Percentiles rank a stretch among this genome's conserved stretches.
These are phyloP conservation scores for Euzophera pinguis DNA, from an alignment of 2,888 invertebrate genomes.

Conservation along the genomic window DNA sequence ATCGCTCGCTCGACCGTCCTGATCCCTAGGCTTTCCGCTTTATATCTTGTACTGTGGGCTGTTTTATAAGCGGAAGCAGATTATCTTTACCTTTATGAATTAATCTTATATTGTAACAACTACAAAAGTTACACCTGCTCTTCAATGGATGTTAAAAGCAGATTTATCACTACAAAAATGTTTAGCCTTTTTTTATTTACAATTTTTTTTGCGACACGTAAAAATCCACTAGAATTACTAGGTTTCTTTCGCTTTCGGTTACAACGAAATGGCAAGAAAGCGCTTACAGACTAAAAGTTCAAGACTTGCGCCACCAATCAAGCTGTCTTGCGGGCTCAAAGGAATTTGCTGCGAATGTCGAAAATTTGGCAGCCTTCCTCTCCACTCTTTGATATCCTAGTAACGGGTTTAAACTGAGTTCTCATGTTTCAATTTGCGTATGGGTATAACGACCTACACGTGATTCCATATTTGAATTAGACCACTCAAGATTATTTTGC, in stretches of 20 bases:
- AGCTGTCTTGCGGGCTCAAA: conserved; percentile 25
- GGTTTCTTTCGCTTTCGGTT: too few species aligned
- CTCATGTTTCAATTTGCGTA: conserved; percentile 10
- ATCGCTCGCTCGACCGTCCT: conserved; percentile 28
- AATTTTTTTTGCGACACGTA: too few species aligned
- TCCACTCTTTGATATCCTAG: conserved; percentile 28
- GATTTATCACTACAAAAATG: too few species aligned
- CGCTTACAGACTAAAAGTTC: not conserved
- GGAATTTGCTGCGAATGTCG: conserved; percentile 21
- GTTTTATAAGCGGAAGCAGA: conserved; percentile 21
- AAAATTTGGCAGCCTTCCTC: conserved; percentile 24
- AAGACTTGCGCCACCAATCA: conserved; percentile 5
- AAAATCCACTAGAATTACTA: too few species aligned
- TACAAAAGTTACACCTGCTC: too few species aligned
- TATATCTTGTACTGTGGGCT: conserved; percentile 27
- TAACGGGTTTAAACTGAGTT: conserved; percentile 7
- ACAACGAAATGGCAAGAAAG: not conserved
- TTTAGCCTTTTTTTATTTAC: too few species aligned
- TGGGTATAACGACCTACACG: not conserved
- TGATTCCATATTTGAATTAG: not conserved
- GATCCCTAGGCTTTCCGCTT: conserved; percentile 33
- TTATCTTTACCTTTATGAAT: not conserved
- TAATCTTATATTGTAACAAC: too few species aligned
- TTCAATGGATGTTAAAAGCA: too few species aligned
- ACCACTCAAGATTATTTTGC: not conserved